Evolutionary conservation across 2,797 vertebrate genomes (phyloP).

Genomic region (Adelosebastes latens): DNA sequence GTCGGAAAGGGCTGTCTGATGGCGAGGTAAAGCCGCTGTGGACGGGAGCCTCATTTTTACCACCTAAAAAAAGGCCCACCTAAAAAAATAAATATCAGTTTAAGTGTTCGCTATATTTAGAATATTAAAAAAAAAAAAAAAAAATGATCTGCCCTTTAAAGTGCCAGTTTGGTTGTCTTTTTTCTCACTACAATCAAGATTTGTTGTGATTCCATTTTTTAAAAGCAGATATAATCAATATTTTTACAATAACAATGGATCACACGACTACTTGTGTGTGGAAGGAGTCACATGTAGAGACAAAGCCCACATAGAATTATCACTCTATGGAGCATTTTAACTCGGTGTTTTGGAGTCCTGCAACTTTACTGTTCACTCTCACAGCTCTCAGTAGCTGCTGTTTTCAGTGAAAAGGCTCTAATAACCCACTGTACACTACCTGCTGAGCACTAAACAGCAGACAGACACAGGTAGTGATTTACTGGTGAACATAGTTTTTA

Average conservation of each 20-base stretch:
- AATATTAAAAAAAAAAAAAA: rapidly evolving
- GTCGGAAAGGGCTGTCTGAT: too few species aligned
- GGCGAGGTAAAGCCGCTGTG: too few species aligned
- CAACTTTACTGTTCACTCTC: neutral
- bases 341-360: neutral
- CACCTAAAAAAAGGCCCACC: too few species aligned
- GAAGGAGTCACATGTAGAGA: neutral
- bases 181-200: too few species aligned
- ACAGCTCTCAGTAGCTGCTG: neutral
- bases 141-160: too few species aligned
- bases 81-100: too few species aligned
- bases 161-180: too few species aligned
- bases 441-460: neutral
- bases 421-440: neutral
- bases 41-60: rapidly evolving
- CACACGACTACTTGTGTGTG: neutral
- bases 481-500: neutral
- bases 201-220: neutral
- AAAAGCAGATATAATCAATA: neutral
- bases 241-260: neutral
- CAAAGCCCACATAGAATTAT: neutral
- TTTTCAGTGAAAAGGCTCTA: neutral
- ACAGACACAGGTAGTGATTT: neutral
- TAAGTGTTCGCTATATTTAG: too few species aligned
- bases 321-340: neutral